Evolutionary conservation across 2,113 vertebrate species (phyloP), one percentile per base, ranked within the genome.

Genomic region (Melanerpes formicivorus): DNA sequence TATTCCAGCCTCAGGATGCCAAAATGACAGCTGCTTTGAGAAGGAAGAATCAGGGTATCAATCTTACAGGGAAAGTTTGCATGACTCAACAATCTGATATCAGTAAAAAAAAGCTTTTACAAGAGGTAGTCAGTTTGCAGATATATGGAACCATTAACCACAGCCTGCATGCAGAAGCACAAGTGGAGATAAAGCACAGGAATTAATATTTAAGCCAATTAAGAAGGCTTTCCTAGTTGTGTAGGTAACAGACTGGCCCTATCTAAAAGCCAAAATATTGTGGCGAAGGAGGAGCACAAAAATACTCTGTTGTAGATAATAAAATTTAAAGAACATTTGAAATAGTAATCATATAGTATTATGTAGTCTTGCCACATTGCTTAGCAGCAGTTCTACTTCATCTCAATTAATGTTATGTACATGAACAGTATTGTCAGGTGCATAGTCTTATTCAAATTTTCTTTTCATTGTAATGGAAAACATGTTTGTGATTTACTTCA

Each of bases 21-120:
- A 94, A 90, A 70, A 69, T 62, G 66, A 87, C 84, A 93, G 87
- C 94, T 94, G 93, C 63, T 89, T 78, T 81, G 50, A 84, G 74
- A 80, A 13, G 75, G 44, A 92, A 88, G 46, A 81, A 84, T 81
- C 44, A 21, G 54, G 48, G 54, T 72, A 90, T 90, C 89, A 90
- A 4, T 81, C 77, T 79, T 90, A 34, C 0, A 2, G 23, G 22
- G 59, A 81, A 88, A 92, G 74, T 87, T 34, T 62, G 23, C 66
- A 84, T 90, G 50, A 65, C 9, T 81, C 37, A 65, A 14, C 52
- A 73, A 65, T 69, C 44, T 54, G 30, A 44, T 90, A 50, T 90
- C 70, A 79, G 54, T 34, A 72, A 92, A 82, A 84, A 64, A 21
- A 52, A 80, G 37, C 30, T 77, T 18, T 81, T 84, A 71, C 13